Evolutionary conservation across 2,113 vertebrate species (phyloP).

Genomic region (Manacus vitellinus): DNA sequence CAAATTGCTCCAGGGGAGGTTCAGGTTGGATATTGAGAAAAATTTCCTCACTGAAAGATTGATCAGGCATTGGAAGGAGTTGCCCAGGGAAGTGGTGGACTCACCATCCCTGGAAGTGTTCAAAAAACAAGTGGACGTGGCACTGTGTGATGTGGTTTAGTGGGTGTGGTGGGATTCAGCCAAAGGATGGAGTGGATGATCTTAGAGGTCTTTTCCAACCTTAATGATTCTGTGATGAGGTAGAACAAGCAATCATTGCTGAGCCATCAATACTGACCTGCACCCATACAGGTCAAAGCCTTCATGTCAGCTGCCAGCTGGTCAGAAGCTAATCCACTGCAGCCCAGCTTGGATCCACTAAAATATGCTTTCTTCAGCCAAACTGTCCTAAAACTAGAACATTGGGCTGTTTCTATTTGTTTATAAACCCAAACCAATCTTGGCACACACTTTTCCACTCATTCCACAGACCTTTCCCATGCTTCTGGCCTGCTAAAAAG

Average conservation of each 20-base stretch:
- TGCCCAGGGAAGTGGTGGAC: neutral
- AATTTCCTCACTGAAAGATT: neutral
- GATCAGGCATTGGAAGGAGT: fast-evolving
- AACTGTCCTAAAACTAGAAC: neutral
- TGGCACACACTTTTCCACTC: neutral
- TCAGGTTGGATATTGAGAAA: fast-evolving
- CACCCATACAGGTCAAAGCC: neutral
- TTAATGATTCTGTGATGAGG: neutral
- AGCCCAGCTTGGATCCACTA: neutral
- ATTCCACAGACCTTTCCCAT: neutral
- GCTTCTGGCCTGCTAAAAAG: neutral
- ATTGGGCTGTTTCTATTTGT: neutral
- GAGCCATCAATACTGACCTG: neutral
- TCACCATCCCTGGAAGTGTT: neutral
- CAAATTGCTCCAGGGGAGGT: neutral
- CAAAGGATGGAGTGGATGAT: neutral
- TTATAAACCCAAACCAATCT: neutral
- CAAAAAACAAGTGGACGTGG: neutral
- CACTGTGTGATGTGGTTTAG: neutral
- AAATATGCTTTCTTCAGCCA: neutral
- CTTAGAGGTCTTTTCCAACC: neutral
- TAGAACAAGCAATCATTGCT: neutral
- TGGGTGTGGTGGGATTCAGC: neutral
- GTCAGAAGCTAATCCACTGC: neutral
- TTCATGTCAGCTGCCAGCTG: neutral